phyloP scores from a whole-genome alignment of 2,113 vertebrate genomes.

The Dryoscopus gambensis region DNA sequence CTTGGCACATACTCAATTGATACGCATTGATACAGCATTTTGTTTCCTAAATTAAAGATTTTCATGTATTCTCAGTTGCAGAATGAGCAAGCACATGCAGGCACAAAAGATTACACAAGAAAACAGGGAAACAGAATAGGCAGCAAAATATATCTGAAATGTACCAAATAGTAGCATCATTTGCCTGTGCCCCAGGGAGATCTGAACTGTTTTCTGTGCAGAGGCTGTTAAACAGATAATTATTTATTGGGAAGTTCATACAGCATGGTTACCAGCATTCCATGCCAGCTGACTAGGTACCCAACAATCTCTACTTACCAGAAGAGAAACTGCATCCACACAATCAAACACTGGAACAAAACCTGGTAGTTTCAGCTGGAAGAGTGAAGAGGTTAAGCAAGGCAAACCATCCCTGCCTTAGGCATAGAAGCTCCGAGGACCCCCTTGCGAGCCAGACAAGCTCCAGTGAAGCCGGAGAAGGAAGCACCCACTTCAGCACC shows the following conservation, averaged over 20 bases:
- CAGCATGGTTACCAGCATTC: neutral
- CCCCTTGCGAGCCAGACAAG: neutral
- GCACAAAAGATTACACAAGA: neutral
- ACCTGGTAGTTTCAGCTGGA: neutral
- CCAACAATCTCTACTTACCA: neutral
- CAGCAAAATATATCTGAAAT: neutral
- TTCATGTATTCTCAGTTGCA: neutral
- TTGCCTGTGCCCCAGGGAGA: neutral
- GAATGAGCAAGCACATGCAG: neutral
- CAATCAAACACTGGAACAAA: neutral
- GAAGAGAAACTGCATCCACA: neutral
- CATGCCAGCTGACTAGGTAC: neutral
- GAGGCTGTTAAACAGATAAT: neutral
- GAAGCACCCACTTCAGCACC: neutral
- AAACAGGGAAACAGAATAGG: neutral
- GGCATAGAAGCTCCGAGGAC: rapidly evolving
- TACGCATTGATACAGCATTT: neutral
- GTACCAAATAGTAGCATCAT: neutral
- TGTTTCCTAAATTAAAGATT: neutral
- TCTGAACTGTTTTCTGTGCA: neutral
- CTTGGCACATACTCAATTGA: neutral
- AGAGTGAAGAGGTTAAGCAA: neutral
- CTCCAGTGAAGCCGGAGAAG: neutral
- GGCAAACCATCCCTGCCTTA: neutral
- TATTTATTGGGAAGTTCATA: neutral